Base-by-base conservation (phyloP, 1,140 invertebrate genomes). In the Linepithema humile region DNA sequence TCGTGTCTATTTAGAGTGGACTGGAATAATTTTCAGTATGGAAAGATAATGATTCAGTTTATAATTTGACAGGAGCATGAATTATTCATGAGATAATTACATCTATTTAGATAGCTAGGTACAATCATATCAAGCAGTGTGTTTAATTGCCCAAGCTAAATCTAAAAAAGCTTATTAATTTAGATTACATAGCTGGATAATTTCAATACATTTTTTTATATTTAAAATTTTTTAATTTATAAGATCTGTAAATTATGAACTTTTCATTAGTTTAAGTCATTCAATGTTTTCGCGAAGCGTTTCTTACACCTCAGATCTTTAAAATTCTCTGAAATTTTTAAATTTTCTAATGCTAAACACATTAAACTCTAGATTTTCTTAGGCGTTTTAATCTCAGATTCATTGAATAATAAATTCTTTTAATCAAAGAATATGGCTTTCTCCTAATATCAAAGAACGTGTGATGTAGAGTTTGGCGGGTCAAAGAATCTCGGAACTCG, bases 391-490 rank as follows among this genome's bases (percentile, higher is more conserved):
- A 69, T 80, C 35, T 55, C 26, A 5, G 48, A 69, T 70, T 43
- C 64, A 29, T 80, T 80, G 48, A 80, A 43, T 53, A 65, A 77
- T 48, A 53, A 43, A 77, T 70, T 69, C n/a, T 5, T 17, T 12
- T 17, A 43, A 55, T 70, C 12, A 23, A 55, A 53, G 17, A 50
- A 23, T 10, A 35, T 67, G 32, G 64, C 45, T 77, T 69, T 29
- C 48, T 43, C 23, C 55, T 53, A 80, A 9, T 35, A 64, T 70
- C 75, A 69, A 70, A 80, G 75, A 80, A 70, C 48, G 26, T 40
- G 40, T 20, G 48, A 80, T 55, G 48, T 57, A 15, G 32, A 9
- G 45, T 65, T 50, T 35, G 17, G n/a, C 38, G 73, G 35, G 48
- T 67, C 29, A 59, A 26, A 32, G 23, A 38, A 53, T 70, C 64